Evolutionary conservation across 2,113 vertebrate species (phyloP).

Genomic region (Micromys minutus): DNA sequence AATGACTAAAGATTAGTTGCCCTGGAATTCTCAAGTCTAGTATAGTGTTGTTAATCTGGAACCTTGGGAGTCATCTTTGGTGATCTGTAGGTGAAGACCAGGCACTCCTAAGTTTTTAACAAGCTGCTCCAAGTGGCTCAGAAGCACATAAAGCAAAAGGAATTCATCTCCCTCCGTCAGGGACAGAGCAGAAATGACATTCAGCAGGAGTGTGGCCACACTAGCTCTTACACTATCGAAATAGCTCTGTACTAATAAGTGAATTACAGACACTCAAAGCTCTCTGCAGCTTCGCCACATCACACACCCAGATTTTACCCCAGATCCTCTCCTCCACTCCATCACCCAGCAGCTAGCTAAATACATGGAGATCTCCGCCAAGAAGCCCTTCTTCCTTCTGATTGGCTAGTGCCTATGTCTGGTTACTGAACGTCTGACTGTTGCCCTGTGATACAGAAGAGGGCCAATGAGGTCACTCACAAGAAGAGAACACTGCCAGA

Average conservation of each 20-base stretch:
- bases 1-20: neutral
- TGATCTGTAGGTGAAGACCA: neutral
- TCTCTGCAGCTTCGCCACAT: neutral
- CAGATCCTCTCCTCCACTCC: neutral
- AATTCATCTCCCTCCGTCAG: neutral
- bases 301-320: neutral
- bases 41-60: neutral
- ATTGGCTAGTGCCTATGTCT: neutral
- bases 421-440: neutral
- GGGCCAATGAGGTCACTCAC: neutral
- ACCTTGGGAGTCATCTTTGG: neutral
- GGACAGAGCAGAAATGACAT: neutral
- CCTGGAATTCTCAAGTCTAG: neutral
- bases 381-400: neutral
- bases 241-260: neutral
- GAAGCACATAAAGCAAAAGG: neutral
- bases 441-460: neutral
- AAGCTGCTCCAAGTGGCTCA: neutral
- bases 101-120: neutral
- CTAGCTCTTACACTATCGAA: neutral
- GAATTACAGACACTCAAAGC: neutral
- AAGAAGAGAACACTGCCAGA: neutral
- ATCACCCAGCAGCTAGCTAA: neutral
- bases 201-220: neutral
- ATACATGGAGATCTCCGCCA: neutral